These are phyloP conservation scores for Ophion ellenae DNA, from an alignment of 2,888 invertebrate species.

Conservation along the genomic window DNA sequence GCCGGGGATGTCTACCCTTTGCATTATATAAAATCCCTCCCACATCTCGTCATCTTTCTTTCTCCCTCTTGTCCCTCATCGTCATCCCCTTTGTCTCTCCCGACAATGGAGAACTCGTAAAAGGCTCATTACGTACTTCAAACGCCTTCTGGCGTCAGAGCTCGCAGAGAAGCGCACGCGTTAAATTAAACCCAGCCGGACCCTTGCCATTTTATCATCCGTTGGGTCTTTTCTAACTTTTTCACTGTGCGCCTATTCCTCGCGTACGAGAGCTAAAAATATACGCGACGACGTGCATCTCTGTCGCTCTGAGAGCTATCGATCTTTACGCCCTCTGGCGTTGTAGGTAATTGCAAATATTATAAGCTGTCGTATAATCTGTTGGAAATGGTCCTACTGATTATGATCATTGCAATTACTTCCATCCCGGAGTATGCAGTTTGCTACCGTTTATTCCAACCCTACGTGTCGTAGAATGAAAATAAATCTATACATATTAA, in stretches of 20 bases:
- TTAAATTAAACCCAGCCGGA: conserved; percentile 45
- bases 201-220: conserved; percentile 60
- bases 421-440: too few species aligned
- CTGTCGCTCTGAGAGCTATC: conserved; percentile 6
- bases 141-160: conserved; percentile 56
- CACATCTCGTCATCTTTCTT: conserved; percentile 11
- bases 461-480: background rate
- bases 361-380: background rate
- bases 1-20: conserved; percentile 13
- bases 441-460: too few species aligned
- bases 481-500: too few species aligned
- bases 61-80: background rate
- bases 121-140: conserved; percentile 64
- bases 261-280: conserved; percentile 17
- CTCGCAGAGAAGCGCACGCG: conserved; percentile 40
- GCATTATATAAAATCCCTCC: conserved; percentile 25
- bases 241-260: conserved; percentile 5
- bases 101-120: conserved; percentile 49
- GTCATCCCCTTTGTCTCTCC: conserved; percentile 35
- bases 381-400: too few species aligned
- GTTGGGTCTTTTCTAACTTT: conserved; percentile 42
- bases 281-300: background rate
- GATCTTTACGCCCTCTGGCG: conserved; percentile 7
- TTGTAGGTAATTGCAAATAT: background rate
- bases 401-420: background rate